Base-by-base conservation (phyloP, 2,113 vertebrate species). In the Girardinichthys multiradiatus region DNA sequence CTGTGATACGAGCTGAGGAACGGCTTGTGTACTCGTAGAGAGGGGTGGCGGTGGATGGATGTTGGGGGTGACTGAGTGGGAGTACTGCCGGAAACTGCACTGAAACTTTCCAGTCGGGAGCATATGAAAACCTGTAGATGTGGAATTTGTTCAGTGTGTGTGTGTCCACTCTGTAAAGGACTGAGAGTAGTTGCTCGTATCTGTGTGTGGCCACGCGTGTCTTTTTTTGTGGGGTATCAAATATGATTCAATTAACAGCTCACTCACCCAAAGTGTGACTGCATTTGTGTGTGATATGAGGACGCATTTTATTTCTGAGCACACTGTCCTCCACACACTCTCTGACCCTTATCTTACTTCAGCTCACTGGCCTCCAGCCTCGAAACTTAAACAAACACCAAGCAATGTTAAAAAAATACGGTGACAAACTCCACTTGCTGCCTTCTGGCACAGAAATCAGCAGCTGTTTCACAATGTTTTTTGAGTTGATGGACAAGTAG, bases 81-180 rank as follows among this genome's bases (percentile, higher is more conserved):
- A 88, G 91, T 79, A 74, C 58, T 64, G 77, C 77, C 70, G 80
- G 87, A 87, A 88, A 79, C 63, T 5, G 58, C 1, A 11, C 45
- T 12, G 58, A 89, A 70, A 86, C 83, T 81, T 89, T 86, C 89
- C 90, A 92, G 83, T 87, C 81, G 60, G 64, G 88, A 85, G 89
- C 72, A 71, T 66, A 82, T 68, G 70, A 88, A 87, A 90, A 83
- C 70, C 65, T 75, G 75, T 70, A 82, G 58, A 77, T 81, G 80
- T 86, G 72, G 81, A 87, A 80, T 87, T 75, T 86, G 54, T 70
- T 73, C 60, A 58, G 72, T 7, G 68, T 82, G 68, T 64, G 61
- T 76, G 67, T 83, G 54, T 82, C 54, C 60, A 69, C 81, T 78
- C 73, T 70, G 31, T 45, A 63, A 39, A 63, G 51, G 66, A 68